Percentiles rank a stretch among this genome's conserved stretches.
Evolutionary conservation across 2,113 vertebrate species (phyloP).

Genomic region (Microcebus ravelobensis): DNA sequence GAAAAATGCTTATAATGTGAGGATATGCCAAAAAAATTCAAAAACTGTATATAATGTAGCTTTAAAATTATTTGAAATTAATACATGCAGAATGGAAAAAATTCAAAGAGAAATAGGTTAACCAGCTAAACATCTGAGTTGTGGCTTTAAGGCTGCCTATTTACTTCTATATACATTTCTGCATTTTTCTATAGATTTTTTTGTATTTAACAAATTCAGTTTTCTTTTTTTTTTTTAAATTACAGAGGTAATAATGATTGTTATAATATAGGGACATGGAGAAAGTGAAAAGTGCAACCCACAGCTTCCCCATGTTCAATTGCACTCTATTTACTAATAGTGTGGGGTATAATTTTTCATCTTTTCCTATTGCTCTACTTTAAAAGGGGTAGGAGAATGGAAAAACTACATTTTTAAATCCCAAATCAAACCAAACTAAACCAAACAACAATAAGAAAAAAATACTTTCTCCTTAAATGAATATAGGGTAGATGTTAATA

Average conservation of each 20-base stretch:
- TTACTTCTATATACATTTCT: not conserved
- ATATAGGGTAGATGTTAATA: not conserved
- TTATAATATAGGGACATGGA: not conserved
- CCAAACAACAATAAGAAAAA: not conserved
- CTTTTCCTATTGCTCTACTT: not conserved
- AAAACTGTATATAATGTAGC: not conserved
- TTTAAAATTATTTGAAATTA: not conserved
- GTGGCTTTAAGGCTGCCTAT: not conserved
- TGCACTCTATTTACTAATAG: not conserved
- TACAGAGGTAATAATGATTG: not conserved
- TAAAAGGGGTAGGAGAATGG: not conserved
- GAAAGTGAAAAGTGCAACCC: not conserved
- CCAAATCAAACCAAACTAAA: not conserved
- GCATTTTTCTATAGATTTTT: not conserved
- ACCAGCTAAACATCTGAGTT: not conserved
- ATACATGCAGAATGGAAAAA: not conserved
- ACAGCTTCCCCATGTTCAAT: not conserved
- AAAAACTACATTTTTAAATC: not conserved
- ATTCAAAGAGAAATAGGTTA: not conserved
- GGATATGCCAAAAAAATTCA: not conserved
- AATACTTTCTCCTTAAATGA: not conserved
- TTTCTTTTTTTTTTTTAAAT: not conserved
- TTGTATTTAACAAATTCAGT: not conserved
- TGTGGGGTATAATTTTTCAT: not conserved
- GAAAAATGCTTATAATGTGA: not conserved